These are phyloP conservation scores for Caranx ignobilis DNA, from an alignment of 2,113 vertebrate genomes.

Conservation along the genomic window DNA sequence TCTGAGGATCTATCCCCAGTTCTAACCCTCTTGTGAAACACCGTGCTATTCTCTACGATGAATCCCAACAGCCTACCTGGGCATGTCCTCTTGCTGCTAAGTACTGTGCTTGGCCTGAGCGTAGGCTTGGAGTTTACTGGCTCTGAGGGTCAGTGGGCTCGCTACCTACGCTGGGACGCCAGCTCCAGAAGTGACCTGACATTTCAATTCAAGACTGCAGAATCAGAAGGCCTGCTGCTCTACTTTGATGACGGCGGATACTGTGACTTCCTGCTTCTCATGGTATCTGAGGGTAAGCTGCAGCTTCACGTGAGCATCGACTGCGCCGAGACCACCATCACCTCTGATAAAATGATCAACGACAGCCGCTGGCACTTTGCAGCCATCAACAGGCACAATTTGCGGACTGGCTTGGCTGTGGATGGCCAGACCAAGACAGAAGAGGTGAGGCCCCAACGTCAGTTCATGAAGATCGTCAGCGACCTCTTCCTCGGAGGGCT, in stretches of 20 bases:
- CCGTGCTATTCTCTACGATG: constrained; percentile 81
- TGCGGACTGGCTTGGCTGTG: constrained; percentile 89
- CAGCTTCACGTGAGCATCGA: constrained; percentile 94
- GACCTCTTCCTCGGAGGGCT: constrained; percentile 96
- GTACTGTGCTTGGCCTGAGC: constrained; percentile 88
- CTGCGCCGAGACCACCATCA: constrained; percentile 91
- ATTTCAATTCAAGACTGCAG: constrained; percentile 95
- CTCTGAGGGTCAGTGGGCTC: constrained; percentile 94
- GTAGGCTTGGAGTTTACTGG: constrained; percentile 94
- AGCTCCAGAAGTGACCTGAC: constrained; percentile 94
- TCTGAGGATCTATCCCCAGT: constrained; percentile 62
- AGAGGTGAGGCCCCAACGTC: constrained; percentile 90
- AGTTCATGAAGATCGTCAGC: constrained; percentile 96
- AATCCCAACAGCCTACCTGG: constrained; percentile 86
- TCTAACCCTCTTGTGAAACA: constrained; percentile 30
- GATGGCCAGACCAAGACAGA: constrained; percentile 89
- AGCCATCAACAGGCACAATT: constrained; percentile 90
- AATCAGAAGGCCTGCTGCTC: constrained; percentile 91
- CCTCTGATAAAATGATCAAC: constrained; percentile 88
- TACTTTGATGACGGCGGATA: constrained; percentile 97
- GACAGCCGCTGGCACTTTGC: constrained; percentile 96
- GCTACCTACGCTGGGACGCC: constrained; percentile 97
- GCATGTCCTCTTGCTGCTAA: constrained; percentile 88
- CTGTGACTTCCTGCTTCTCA: constrained; percentile 95
- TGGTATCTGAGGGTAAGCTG: constrained; percentile 88